Percentiles rank a stretch among this genome's conserved stretches.
Evolutionary conservation across 2,797 vertebrate species (phyloP).

Genomic region (Hipposideros larvatus): DNA sequence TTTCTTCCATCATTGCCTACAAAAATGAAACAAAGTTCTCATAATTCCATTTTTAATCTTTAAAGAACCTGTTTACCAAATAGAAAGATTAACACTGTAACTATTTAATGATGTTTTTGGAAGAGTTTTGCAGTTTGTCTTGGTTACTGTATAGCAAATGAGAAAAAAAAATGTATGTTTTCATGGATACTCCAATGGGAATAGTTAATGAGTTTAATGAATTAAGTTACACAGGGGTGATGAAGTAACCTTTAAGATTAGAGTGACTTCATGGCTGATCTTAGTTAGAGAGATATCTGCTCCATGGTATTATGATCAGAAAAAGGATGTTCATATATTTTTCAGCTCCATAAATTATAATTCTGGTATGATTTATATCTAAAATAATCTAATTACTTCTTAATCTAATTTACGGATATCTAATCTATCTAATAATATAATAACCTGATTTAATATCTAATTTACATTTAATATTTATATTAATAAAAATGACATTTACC

Average conservation of each 20-base stretch:
- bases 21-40: background rate
- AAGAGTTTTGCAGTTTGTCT: background rate
- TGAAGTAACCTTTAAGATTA: background rate
- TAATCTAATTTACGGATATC: background rate
- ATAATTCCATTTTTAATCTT: background rate
- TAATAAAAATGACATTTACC: background rate
- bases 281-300: background rate
- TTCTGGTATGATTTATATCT: background rate
- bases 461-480: background rate
- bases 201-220: background rate
- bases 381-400: slow-evolving; percentile 3
- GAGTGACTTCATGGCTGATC: background rate
- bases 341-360: slow-evolving; percentile 13
- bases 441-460: background rate
- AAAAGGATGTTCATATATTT: background rate
- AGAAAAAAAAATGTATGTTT: background rate
- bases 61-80: background rate
- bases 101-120: background rate
- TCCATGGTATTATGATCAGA: background rate
- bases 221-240: background rate
- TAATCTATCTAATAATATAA: background rate
- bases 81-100: background rate
- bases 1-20: slow-evolving; percentile 99
- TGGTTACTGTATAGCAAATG: background rate
- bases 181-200: background rate